Evolutionary conservation across 2,797 vertebrate species (phyloP).

Genomic region (Cygnus olor): DNA sequence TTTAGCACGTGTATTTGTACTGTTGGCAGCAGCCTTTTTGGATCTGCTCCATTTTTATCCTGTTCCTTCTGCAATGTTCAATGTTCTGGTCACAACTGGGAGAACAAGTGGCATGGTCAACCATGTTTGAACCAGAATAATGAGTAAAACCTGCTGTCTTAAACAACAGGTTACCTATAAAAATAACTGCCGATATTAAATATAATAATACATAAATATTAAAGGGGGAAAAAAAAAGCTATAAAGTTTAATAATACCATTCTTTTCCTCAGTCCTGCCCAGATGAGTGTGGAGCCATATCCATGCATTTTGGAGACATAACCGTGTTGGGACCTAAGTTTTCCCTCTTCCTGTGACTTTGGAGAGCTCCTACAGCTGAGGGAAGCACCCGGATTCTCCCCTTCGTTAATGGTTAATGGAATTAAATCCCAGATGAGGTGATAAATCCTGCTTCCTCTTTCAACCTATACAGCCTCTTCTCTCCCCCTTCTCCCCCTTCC

Average conservation of each 20-base stretch:
- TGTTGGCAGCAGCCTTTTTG: not conserved
- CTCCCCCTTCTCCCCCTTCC: not conserved
- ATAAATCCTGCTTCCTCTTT: constrained; percentile 40
- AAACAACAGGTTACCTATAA: not conserved
- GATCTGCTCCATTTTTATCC: not conserved
- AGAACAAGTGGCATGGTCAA: not conserved
- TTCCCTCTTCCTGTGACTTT: not conserved
- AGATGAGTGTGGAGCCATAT: not conserved
- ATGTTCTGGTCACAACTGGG: not conserved
- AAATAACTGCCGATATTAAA: not conserved
- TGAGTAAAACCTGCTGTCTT: not conserved
- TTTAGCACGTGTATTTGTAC: not conserved
- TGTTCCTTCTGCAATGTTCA: not conserved
- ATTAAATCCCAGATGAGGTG: not conserved
- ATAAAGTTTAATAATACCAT: not conserved
- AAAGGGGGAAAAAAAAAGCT: too few relatives aligned
- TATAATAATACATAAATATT: not conserved
- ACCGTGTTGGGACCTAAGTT: not conserved
- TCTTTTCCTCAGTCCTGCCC: not conserved
- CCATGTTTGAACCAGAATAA: not conserved
- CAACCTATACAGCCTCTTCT: not conserved
- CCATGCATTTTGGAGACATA: not conserved
- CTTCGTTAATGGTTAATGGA: constrained; percentile 32
- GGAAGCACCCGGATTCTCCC: not conserved
- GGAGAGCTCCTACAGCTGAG: not conserved